Conservation (phyloP, 2,797 vertebrate species). For the Buphagus erythrorhynchus region DNA sequence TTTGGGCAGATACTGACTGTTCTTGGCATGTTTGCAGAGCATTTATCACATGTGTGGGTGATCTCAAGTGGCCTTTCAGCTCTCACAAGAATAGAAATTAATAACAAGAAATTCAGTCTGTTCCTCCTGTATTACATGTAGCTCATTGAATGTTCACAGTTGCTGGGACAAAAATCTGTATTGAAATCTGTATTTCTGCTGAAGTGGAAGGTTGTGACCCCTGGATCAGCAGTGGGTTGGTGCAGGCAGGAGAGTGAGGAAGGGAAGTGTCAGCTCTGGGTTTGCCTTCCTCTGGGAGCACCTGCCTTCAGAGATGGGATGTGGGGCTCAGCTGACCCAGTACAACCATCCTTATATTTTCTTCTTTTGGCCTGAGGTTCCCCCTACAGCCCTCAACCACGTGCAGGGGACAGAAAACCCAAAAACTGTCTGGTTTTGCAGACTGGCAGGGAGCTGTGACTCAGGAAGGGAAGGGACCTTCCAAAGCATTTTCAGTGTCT, state of each 20-base stretch:
- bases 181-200: neutral
- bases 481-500: neutral
- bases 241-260: neutral
- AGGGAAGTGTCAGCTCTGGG: neutral
- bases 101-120: neutral
- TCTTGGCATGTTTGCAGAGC: neutral
- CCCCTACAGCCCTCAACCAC: neutral
- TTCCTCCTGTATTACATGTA: neutral
- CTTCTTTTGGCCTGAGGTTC: neutral
- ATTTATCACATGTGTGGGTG: neutral
- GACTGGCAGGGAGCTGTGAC: neutral
- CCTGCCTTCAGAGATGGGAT: neutral
- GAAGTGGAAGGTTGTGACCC: neutral
- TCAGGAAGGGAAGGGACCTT: neutral
- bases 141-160: neutral
- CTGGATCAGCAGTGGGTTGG: neutral
- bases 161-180: neutral
- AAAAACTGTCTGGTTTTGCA: neutral
- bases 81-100: neutral
- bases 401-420: neutral
- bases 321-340: neutral
- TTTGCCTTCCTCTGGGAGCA: neutral
- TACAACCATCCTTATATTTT: neutral
- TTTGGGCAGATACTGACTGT: neutral
- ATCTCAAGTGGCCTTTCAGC: neutral